phyloP scores from a whole-genome alignment of 2,797 vertebrate genomes.

The Rhinophrynus dorsalis region DNA sequence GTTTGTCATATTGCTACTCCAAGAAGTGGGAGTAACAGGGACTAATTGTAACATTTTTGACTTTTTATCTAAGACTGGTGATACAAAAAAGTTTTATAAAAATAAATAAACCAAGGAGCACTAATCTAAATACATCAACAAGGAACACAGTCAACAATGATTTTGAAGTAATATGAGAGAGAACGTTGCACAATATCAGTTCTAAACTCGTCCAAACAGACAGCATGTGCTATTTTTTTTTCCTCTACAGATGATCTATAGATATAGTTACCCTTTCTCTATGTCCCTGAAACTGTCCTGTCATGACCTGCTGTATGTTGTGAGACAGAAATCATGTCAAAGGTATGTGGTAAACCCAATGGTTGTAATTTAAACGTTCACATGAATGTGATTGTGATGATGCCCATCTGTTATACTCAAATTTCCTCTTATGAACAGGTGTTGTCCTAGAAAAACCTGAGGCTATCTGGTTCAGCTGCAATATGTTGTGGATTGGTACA shows the following conservation, averaged over 20 bases:
- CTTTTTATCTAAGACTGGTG: too few relatives aligned
- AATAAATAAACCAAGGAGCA: too few relatives aligned
- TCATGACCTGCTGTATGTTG: neutral
- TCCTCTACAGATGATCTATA: neutral
- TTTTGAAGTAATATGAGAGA: neutral
- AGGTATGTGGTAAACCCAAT: slow-evolving; percentile 30
- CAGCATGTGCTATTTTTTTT: neutral
- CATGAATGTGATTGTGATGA: slow-evolving; percentile 12
- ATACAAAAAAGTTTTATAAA: too few relatives aligned
- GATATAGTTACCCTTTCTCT: neutral
- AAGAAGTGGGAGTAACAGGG: too few relatives aligned
- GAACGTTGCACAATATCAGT: neutral
- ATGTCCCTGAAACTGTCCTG: neutral
- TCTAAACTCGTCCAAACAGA: neutral
- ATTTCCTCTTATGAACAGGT: slow-evolving; percentile 36
- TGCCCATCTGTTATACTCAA: slow-evolving; percentile 26
- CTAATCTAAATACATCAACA: neutral
- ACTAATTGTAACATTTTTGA: too few relatives aligned
- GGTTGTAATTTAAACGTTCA: neutral
- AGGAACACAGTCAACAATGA: neutral
- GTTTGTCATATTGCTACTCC: too few relatives aligned
- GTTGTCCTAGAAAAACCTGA: neutral
- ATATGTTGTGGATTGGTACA: neutral
- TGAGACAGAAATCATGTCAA: slow-evolving; percentile 8
- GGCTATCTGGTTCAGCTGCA: neutral